Evolutionary conservation across 2,113 vertebrate species (phyloP), one percentile per base, ranked within the genome.

Genomic region (Hiodon tergisus): DNA sequence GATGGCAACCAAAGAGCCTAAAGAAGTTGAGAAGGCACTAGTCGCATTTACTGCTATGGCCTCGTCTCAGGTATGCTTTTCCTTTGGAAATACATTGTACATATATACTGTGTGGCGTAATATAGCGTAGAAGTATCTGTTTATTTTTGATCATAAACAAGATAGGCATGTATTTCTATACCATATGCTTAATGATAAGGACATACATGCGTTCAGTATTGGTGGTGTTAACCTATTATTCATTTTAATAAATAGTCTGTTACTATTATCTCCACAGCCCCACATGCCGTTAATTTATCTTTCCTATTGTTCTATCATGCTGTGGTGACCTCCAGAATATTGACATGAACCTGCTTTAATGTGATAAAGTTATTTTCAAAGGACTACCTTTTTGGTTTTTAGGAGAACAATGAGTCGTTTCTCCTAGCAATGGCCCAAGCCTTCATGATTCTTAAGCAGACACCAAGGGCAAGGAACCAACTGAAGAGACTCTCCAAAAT

Each of bases 401-500:
- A 87, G 82, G 88, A 81, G 67, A 78, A 89, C 76, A 83, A 60
- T 0, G 5, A 85, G 3, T 4, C 76, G 0, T 84, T 48, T 3
- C 53, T 92, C 73, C 82, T 90, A 59, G 81, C 84, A 54, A 51
- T 84, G 75, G 81, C 86, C 0, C 87, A 91, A 68, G 84, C 85
- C 7, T 79, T 52, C 65, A 65, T 85, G 80, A 83, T 85, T 9
- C 82, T 89, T 50, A 89, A 89, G 74, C 83, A 91, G 77, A 69
- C 60, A 3, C 80, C 86, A 60, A 86, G 88, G 80, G 87, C 83
- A 0, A 87, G 89, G 76, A 93, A 87, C 5, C 87, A 90, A 72
- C 71, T 90, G 53, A 91, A 91, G 78, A 82, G 82, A 3, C 77
- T 89, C 54, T 75, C 76, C 61, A 84, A 90, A 81, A 71, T 71